phyloP scores from a whole-genome alignment of 1,140 invertebrate species.

The Neomicropteryx cornuta region DNA sequence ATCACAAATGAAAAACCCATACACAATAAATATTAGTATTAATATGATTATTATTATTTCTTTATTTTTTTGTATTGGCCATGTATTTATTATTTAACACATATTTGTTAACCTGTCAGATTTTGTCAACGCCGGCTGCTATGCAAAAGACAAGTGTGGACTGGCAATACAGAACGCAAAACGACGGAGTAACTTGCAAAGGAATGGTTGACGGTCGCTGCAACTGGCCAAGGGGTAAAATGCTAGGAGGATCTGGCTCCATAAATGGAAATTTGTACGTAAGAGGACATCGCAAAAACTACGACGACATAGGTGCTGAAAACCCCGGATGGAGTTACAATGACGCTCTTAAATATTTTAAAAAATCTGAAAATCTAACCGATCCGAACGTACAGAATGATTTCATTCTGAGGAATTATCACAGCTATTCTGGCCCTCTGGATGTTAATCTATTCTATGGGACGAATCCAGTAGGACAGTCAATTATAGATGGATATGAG shows the following conservation, averaged over 20 bases:
- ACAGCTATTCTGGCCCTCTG: conserved; percentile 28
- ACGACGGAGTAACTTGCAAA: conserved; percentile 21
- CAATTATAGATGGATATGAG: conserved; percentile 29
- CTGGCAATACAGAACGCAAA: conserved; percentile 30
- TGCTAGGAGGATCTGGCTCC: conserved; percentile 50
- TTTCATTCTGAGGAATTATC: conserved; percentile 20
- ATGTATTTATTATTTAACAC: conserved; percentile 6
- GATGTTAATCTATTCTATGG: conserved; percentile 27
- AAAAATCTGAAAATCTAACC: conserved; percentile 36
- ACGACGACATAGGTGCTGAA: conserved; percentile 47
- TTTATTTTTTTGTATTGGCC: conserved; percentile 1
- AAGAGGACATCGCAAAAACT: conserved; percentile 52
- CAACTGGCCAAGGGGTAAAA: conserved; percentile 44
- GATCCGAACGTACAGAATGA: conserved; percentile 24
- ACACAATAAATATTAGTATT: neutral
- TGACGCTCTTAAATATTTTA: conserved; percentile 55
- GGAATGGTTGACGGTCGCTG: conserved; percentile 26
- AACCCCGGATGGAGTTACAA: conserved; percentile 52
- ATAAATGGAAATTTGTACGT: conserved; percentile 55
- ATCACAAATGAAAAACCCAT: too few species aligned
- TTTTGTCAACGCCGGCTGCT: too few species aligned
- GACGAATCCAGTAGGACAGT: conserved; percentile 21
- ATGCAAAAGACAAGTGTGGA: too few species aligned
- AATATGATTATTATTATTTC: too few species aligned
- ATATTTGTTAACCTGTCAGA: too few species aligned